A percentile compares a stretch with the other conserved stretches of the same genome.
Conservation (phyloP, 2,113 vertebrate species). For the Tauraco erythrolophus region DNA sequence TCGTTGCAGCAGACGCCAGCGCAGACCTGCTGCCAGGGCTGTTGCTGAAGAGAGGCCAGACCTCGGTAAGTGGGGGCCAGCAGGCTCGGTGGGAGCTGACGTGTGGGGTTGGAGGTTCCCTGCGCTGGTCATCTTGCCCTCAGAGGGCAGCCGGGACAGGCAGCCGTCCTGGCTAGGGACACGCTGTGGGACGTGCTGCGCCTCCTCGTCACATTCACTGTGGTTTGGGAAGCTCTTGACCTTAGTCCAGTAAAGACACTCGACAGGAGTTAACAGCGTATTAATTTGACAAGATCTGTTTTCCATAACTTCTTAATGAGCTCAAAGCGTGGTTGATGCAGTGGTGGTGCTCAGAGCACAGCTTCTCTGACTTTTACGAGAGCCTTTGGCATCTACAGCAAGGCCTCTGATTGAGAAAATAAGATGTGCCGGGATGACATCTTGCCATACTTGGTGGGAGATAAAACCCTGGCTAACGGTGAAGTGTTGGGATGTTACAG, state of each 20-base stretch:
- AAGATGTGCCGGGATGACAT: neutral
- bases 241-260: neutral
- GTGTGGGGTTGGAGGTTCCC: neutral
- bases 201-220: neutral
- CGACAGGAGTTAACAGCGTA: neutral
- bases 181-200: neutral
- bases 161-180: rapidly evolving
- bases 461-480: neutral
- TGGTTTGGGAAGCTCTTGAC: neutral
- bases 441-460: rapidly evolving
- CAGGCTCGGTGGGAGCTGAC: rapidly evolving
- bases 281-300: neutral
- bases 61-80: slow-evolving; percentile 71
- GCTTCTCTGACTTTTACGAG: neutral
- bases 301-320: neutral
- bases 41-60: slow-evolving; percentile 80
- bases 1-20: slow-evolving; percentile 64
- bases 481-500: too few relatives aligned
- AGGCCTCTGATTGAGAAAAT: neutral
- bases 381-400: neutral
- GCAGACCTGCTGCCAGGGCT: slow-evolving; percentile 71
- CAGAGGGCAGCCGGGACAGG: rapidly evolving
- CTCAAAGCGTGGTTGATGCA: neutral
- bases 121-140: rapidly evolving
- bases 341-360: neutral